Conservation (phyloP, 2,888 invertebrate species). For the Drosophila meridiana region DNA sequence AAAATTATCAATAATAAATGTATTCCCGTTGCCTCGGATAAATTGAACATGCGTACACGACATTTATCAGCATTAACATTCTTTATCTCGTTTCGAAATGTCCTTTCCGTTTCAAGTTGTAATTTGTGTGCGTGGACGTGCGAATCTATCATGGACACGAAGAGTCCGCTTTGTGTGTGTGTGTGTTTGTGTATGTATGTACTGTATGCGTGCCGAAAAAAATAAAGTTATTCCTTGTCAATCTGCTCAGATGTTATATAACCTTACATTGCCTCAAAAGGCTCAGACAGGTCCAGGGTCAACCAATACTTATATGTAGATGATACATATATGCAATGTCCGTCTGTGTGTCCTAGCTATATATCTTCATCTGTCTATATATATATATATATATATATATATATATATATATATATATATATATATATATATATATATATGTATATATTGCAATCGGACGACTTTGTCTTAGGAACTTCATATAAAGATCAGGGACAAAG, state of each 20-base stretch:
- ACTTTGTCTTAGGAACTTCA: background rate
- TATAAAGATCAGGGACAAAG: background rate
- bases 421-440: background rate
- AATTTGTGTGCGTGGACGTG: background rate
- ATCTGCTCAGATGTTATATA: background rate
- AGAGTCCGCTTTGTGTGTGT: background rate
- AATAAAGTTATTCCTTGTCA: background rate
- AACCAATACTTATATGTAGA: background rate
- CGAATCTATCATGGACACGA: background rate
- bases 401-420: background rate
- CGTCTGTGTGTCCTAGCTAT: background rate
- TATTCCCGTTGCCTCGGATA: slow-evolving; percentile 24
- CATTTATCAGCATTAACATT: slow-evolving; percentile 28
- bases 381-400: background rate
- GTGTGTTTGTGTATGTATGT: background rate
- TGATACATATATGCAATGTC: background rate
- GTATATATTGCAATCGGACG: background rate
- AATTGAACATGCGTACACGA: slow-evolving; percentile 49
- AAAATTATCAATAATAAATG: slow-evolving; percentile 35
- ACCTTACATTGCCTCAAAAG: background rate
- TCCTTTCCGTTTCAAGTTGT: background rate
- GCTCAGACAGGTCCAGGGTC: background rate
- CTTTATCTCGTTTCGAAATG: background rate
- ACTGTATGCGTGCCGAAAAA: background rate
- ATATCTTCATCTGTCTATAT: background rate